Conservation (phyloP, 2,797 vertebrate species). For the Rhincodon typus region DNA sequence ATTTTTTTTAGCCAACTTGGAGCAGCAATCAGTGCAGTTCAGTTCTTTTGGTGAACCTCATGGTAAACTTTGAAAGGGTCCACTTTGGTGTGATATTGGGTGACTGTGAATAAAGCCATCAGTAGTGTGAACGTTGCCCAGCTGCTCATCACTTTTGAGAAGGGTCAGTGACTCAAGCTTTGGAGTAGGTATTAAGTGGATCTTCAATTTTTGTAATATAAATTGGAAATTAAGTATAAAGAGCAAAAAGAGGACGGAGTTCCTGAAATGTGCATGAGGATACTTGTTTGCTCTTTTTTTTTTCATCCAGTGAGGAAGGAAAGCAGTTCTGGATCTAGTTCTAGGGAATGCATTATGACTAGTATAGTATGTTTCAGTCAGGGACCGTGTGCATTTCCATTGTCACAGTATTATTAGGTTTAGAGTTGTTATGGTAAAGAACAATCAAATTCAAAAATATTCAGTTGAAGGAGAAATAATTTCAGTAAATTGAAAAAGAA, state of each 20-base stretch:
- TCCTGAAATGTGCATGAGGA: background rate
- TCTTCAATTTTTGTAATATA: background rate
- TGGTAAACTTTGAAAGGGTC: background rate
- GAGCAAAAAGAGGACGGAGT: background rate
- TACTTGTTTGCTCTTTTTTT: background rate
- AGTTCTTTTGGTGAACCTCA: background rate
- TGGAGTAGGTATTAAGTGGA: background rate
- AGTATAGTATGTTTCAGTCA: background rate
- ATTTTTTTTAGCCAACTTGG: background rate
- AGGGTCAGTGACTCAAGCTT: background rate
- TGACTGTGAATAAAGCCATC: background rate
- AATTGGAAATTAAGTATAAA: background rate
- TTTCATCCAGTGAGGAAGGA: background rate
- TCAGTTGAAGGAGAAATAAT: too few relatives aligned
- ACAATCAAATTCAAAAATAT: too few relatives aligned
- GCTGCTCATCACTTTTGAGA: background rate
- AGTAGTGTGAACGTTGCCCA: background rate
- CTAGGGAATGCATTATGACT: background rate
- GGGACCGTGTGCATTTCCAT: background rate
- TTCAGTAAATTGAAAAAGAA: background rate
- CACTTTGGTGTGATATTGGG: background rate
- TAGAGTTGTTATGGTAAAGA: background rate
- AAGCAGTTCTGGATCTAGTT: background rate
- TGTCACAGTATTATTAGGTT: background rate
- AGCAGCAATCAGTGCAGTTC: background rate